phyloP scores from a whole-genome alignment of 2,797 vertebrate genomes.

The Rousettus madagascariensis region DNA sequence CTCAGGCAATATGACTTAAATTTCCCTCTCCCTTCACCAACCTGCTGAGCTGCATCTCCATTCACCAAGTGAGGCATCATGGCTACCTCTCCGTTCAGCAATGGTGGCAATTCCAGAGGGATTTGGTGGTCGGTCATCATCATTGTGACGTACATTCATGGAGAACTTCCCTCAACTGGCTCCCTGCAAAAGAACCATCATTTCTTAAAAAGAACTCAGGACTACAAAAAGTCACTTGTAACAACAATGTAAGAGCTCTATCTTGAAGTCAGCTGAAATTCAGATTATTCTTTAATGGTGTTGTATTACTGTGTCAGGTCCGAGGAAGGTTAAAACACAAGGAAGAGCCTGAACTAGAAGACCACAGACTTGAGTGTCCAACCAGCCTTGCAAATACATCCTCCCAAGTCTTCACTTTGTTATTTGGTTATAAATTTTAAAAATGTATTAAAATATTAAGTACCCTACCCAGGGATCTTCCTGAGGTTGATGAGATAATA shows the following conservation, averaged over 20 bases:
- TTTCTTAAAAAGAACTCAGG: not conserved
- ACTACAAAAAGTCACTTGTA: not conserved
- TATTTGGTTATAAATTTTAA: not conserved
- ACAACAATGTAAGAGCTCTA: not conserved
- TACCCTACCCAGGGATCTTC: not conserved
- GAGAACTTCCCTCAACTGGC: conserved; percentile 94
- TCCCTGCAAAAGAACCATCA: conserved; percentile 87
- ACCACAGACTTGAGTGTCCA: not conserved
- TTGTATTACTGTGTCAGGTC: not conserved
- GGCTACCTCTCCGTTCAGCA: conserved; percentile 96
- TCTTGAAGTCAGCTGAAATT: not conserved
- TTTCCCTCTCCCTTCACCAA: conserved; percentile 73
- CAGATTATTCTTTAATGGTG: not conserved
- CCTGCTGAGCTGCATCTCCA: conserved; percentile 96
- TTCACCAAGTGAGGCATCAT: conserved; percentile 98
- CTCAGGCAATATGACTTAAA: not conserved
- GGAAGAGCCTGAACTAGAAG: not conserved
- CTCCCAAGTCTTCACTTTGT: not conserved
- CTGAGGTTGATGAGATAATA: not conserved
- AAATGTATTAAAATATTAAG: not conserved
- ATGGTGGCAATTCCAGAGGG: conserved; percentile 97
- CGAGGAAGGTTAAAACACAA: not conserved
- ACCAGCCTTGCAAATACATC: not conserved
- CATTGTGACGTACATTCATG: conserved; percentile 99
- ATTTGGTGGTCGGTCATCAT: conserved; percentile 99